Evolutionary conservation across 2,797 vertebrate species (phyloP), one percentile per base, ranked within the genome.

Genomic region (Discoglossus pictus): DNA sequence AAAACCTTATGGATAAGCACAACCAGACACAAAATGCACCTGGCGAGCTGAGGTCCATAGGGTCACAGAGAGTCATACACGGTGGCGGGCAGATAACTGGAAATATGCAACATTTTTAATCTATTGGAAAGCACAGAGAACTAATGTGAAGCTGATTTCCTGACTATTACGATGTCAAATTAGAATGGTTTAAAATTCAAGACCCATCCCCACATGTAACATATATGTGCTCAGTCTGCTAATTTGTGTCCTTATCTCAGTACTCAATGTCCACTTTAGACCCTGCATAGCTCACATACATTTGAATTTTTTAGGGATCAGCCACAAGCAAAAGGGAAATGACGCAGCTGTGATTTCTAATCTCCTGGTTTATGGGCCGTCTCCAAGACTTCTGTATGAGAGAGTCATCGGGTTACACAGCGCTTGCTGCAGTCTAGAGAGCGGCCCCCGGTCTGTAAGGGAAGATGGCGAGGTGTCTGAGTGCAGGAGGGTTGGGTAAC

Each of bases 371-470:
- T 64, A 64, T 58, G 38, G 38, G 44, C 17, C 31, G 17, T 23
- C 67, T 63, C 42, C 27, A 38, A 51, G 44, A 71, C 68, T 52
- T 71, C 68, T 25, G 20, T 36, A 64, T 64, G 44, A 64, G 58
- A 51, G 44, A 4, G 34, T 44, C 42, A 58, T 71, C 46, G 12
- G 35, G 43, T 71, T 71, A 58, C 68, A 71, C 43, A 59, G n/a
- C n/a, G 21, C 36, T 59, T 59, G 23, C 39, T 43, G 25, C 24
- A 25, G 23, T 16, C 21, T 27, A 56, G 27, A 51, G 11, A 70
- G 43, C 51, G 24, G 59, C 31, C 48, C 38, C 9, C 9, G 8
- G 21, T 34, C 50, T 56, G 43, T 40, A 20, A 55, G 68, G 24
- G 25, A 64, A 64, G 24, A 58, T 40, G 25, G 15, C 18, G 64